These are phyloP conservation scores for Crambe crambe DNA, from an alignment of 37 sponge, comb jelly and placozoan species.

Conservation along the genomic window DNA sequence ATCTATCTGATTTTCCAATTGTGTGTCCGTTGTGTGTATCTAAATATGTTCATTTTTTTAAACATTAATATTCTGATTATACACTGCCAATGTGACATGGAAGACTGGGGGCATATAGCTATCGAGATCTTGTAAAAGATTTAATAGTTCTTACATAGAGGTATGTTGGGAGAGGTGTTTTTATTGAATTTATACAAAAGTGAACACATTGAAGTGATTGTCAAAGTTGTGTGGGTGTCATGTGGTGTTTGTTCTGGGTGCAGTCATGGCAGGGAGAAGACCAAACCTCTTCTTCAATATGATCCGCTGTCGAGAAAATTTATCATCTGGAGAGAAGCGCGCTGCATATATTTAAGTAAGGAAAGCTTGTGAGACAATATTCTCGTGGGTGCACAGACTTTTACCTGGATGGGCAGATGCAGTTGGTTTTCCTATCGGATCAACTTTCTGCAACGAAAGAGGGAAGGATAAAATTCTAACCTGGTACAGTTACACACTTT, in stretches of 20 bases:
- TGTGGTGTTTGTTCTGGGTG: not conserved
- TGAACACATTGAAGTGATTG: not conserved
- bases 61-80: too few relatives aligned
- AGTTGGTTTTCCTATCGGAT: constrained; percentile 84
- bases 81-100: not conserved
- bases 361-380: not conserved
- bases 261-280: constrained; percentile 80
- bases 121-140: too few relatives aligned
- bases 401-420: constrained; percentile 97
- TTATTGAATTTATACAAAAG: too few relatives aligned
- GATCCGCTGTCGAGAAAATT: constrained; percentile 87
- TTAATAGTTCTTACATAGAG: too few relatives aligned
- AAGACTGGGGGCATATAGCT: not conserved
- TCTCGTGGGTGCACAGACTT: not conserved
- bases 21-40: not conserved
- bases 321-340: constrained; percentile 96
- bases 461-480: not conserved
- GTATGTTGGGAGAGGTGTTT: too few relatives aligned
- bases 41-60: too few relatives aligned
- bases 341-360: constrained; percentile 36
- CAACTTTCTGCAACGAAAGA: constrained; percentile 61
- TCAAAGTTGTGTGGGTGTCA: not conserved
- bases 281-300: constrained; percentile 92
- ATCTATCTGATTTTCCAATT: too few relatives aligned
- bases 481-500: not conserved